A percentile compares a stretch with the other conserved stretches of the same genome.
Conservation (phyloP, 2,888 invertebrate genomes). For the Lagria hirta region DNA sequence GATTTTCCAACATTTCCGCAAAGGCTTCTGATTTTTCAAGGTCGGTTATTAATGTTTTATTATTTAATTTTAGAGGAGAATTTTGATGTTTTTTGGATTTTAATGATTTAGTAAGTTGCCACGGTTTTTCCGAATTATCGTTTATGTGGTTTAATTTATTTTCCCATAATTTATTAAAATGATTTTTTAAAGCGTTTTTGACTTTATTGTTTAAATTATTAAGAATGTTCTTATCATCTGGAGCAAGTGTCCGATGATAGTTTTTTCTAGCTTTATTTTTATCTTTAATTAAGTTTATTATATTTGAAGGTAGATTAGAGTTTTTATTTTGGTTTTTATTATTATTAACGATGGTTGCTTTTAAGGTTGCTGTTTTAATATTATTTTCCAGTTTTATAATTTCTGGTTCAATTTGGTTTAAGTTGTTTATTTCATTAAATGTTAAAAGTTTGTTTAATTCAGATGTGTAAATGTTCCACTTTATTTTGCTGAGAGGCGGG, state of each 20-base stretch:
- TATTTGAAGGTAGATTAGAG: neutral
- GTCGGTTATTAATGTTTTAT: neutral
- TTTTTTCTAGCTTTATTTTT: constrained; percentile 9
- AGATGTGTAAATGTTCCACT: too few species aligned
- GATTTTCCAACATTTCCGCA: too few species aligned
- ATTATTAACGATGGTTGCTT: neutral
- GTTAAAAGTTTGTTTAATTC: too few species aligned
- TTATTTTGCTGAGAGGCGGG: too few species aligned
- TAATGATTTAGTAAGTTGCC: neutral
- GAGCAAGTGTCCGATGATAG: constrained; percentile 9
- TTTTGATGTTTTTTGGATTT: neutral
- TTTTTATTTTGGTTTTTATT: too few species aligned
- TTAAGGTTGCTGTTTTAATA: neutral
- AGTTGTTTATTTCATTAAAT: too few species aligned
- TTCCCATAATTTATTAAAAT: neutral
- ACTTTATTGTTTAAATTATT: constrained; percentile 6
- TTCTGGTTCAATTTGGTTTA: too few species aligned
- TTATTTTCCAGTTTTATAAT: neutral
- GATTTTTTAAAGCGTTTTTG: neutral
- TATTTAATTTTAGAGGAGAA: neutral
- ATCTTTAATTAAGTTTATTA: too few species aligned
- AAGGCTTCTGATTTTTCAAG: too few species aligned
- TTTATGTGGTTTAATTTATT: neutral
- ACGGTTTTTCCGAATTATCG: neutral
- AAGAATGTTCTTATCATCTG: constrained; percentile 8